Conservation (phyloP, 2,888 invertebrate genomes). For the Exephanes ischioxanthus region DNA sequence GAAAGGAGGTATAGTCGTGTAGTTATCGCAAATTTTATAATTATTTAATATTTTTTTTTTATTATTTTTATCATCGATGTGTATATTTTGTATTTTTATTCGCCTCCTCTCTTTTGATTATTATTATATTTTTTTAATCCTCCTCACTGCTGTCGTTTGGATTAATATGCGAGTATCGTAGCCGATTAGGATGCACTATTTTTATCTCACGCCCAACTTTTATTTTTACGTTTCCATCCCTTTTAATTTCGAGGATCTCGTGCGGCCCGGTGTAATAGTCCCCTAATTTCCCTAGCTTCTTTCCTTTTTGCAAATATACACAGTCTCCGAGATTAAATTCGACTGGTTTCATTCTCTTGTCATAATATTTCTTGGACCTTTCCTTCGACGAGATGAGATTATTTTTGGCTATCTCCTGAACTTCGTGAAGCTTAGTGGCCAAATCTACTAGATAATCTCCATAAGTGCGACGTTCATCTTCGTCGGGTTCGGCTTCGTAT, state of each 20-base stretch:
- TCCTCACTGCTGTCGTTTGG: not conserved
- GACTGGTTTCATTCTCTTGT: conserved; percentile 3
- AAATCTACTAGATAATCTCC: conserved; percentile 9
- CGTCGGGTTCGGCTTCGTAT: not conserved
- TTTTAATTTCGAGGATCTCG: conserved; percentile 37
- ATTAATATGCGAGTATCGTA: not conserved
- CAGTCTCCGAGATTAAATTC: conserved; percentile 16
- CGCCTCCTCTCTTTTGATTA: not conserved
- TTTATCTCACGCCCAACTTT: conserved; percentile 15
- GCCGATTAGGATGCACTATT: conserved; percentile 33
- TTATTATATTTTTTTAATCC: not conserved
- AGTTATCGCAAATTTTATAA: no score
- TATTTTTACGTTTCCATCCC: conserved; percentile 23
- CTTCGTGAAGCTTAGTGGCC: not conserved
- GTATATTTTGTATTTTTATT: no score
- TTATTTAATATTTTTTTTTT: no score
- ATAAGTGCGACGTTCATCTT: conserved; percentile 4
- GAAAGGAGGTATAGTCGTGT: no score
- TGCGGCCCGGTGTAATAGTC: conserved; percentile 56
- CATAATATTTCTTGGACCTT: conserved; percentile 4
- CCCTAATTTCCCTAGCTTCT: conserved; percentile 41
- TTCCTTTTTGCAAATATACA: conserved; percentile 30
- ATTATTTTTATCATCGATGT: no score
- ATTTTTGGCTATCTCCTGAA: not conserved
- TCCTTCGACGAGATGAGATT: not conserved